phyloP scores from a whole-genome alignment of 2,888 invertebrate genomes.

The Rhyacophila evoluta region DNA sequence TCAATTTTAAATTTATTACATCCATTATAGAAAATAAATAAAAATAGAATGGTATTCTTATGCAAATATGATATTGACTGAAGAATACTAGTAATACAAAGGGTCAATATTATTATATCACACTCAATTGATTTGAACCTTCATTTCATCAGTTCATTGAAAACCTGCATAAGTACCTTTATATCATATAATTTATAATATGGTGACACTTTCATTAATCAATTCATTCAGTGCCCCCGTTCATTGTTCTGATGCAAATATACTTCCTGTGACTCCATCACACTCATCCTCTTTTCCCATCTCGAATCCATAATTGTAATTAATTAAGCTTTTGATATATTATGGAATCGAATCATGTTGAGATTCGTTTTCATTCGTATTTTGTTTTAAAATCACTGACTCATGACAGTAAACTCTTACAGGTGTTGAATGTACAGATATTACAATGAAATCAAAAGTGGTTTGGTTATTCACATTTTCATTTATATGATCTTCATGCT shows the following conservation, averaged over 20 bases:
- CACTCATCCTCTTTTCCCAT: neutral
- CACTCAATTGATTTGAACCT: neutral
- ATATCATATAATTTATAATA: no score
- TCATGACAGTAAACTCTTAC: neutral
- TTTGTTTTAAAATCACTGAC: neutral
- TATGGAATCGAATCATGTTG: neutral
- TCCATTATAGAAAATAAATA: no score
- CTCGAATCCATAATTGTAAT: neutral
- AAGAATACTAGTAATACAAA: no score
- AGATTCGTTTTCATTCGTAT: neutral
- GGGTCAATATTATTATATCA: no score
- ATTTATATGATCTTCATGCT: no score
- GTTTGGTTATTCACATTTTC: no score
- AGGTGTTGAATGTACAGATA: neutral
- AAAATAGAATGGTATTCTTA: no score
- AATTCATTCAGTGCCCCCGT: neutral
- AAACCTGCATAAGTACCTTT: neutral
- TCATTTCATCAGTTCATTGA: neutral
- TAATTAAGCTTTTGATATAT: neutral
- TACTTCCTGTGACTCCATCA: neutral
- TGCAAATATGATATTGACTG: no score
- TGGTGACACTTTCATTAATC: neutral
- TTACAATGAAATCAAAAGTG: neutral
- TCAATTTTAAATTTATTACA: no score
- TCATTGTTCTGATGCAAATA: conserved; percentile 15